phyloP scores from a whole-genome alignment of 2,888 invertebrate genomes.

The Tillus elongatus region DNA sequence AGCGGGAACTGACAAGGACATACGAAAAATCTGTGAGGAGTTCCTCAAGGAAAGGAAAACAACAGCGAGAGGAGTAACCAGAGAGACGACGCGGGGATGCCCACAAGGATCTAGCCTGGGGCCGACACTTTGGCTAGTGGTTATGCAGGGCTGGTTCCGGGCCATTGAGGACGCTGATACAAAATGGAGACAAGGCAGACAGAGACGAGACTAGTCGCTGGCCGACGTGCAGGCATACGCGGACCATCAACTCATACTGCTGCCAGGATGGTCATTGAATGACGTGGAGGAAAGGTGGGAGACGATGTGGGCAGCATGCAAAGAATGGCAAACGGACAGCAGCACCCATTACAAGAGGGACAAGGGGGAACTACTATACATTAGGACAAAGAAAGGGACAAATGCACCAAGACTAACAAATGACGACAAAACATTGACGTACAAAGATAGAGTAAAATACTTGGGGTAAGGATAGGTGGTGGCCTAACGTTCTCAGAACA shows the following conservation, averaged over 20 bases:
- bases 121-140: slow-evolving; percentile 8
- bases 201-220: too few relatives aligned
- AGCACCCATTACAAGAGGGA: slow-evolving; percentile 16
- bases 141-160: slow-evolving; percentile 11
- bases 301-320: slow-evolving; percentile 14
- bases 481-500: slow-evolving; percentile 14
- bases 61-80: not conserved
- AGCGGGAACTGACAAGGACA: not conserved
- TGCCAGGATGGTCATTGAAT: slow-evolving; percentile 15
- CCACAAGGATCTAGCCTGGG: too few relatives aligned
- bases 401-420: slow-evolving; percentile 14
- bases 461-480: slow-evolving; percentile 15
- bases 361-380: slow-evolving; percentile 19
- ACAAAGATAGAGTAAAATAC: slow-evolving; percentile 10
- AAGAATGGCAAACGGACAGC: slow-evolving; percentile 14
- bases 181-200: not conserved
- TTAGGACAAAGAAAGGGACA: slow-evolving; percentile 3
- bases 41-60: not conserved
- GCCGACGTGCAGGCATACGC: slow-evolving; percentile 11
- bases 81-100: slow-evolving; percentile 8
- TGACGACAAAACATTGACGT: slow-evolving; percentile 7
- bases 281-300: slow-evolving; percentile 17
- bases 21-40: slow-evolving; percentile 1
- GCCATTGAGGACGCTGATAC: not conserved
- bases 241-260: slow-evolving; percentile 18